Conservation (phyloP, 2,888 invertebrate genomes). For the Hydroisotoma schaefferi region DNA sequence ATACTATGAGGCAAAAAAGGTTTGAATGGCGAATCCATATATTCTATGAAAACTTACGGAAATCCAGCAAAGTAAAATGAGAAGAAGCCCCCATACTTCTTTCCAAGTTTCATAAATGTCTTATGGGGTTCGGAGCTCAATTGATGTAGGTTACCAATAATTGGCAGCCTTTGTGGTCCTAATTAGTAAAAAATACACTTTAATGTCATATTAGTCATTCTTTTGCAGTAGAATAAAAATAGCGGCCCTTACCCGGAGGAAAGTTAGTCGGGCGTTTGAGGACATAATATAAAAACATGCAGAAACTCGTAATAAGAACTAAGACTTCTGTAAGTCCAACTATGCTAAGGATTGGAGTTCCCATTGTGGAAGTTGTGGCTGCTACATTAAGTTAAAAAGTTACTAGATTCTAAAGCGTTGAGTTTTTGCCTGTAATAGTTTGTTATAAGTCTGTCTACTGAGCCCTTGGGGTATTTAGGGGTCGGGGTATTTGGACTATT, state of each 20-base stretch:
- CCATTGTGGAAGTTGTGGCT: not conserved
- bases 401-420: not conserved
- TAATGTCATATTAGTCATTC: not conserved
- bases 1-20: not conserved
- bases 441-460: not conserved
- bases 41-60: conserved; percentile 4
- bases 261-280: conserved; percentile 17
- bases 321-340: conserved; percentile 2
- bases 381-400: not conserved
- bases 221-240: not conserved
- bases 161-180: conserved; percentile 23
- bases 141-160: conserved; percentile 31
- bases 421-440: not conserved
- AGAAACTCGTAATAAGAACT: not conserved
- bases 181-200: not conserved
- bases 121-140: conserved; percentile 25
- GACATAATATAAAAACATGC: not conserved
- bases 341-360: no score
- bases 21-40: not conserved
- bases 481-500: not conserved
- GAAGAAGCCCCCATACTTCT: conserved; percentile 24
- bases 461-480: not conserved
- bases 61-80: conserved; percentile 1
- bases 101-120: conserved; percentile 19
- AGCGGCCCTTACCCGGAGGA: conserved; percentile 18